Percentiles rank a stretch among this genome's conserved stretches.
phyloP scores from a whole-genome alignment of 1,140 invertebrate species.

The Thalassaphorura encarpata region DNA sequence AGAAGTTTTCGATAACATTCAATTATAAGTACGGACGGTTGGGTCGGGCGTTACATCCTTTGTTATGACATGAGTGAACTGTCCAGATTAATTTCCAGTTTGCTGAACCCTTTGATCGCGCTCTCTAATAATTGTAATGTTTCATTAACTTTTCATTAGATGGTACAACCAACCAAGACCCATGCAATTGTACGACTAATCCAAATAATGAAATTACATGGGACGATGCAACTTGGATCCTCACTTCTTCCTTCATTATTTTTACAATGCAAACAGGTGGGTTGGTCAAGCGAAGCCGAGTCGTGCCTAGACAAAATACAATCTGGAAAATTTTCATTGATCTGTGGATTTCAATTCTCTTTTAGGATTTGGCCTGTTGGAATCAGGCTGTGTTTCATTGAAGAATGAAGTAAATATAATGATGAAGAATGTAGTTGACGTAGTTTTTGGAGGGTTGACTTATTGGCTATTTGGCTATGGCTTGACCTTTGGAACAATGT shows the following conservation, averaged over 20 bases:
- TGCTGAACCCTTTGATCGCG: too few species aligned
- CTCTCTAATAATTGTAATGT: too few species aligned
- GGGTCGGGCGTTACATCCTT: too few species aligned
- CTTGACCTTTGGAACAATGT: constrained; percentile 28
- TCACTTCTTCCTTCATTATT: constrained; percentile 30
- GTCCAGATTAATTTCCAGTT: too few species aligned
- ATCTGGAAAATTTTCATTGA: too few species aligned
- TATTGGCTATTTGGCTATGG: constrained; percentile 53
- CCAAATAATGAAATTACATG: constrained; percentile 4
- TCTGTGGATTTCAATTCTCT: not conserved
- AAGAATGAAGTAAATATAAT: constrained; percentile 96
- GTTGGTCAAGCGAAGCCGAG: too few species aligned
- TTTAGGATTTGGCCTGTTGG: constrained; percentile 74
- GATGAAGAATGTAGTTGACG: constrained; percentile 92
- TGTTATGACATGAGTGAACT: too few species aligned
- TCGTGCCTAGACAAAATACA: too few species aligned
- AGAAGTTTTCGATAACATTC: too few species aligned
- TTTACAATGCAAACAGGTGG: constrained; percentile 32
- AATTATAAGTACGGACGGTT: too few species aligned
- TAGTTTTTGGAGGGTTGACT: constrained; percentile 79
- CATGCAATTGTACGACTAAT: too few species aligned
- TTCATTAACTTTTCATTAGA: too few species aligned
- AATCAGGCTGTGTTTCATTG: constrained; percentile 80
- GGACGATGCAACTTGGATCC: constrained; percentile 22
- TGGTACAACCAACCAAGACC: not conserved